Percentiles rank a stretch among this genome's conserved stretches.
These are phyloP conservation scores for Nyctibius grandis DNA, from an alignment of 2,797 vertebrate species.

Conservation along the genomic window DNA sequence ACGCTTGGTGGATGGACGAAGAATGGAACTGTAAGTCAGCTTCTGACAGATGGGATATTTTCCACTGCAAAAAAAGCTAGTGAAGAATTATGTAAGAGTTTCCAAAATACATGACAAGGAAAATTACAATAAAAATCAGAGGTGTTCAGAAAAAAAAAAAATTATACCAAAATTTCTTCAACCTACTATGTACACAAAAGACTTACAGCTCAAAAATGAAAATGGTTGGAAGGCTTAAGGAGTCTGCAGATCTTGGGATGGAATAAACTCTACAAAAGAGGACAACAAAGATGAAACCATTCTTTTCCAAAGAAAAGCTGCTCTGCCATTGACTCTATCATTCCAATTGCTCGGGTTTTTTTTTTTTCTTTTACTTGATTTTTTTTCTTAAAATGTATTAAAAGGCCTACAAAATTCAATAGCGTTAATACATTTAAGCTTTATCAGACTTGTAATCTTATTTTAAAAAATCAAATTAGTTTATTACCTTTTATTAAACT, in stretches of 20 bases:
- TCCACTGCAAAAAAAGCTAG: background rate
- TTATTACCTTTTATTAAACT: conserved; percentile 14
- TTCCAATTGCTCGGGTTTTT: background rate
- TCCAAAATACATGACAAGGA: background rate
- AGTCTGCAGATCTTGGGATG: background rate
- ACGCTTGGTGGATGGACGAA: background rate
- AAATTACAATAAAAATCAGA: background rate
- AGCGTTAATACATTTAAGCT: background rate
- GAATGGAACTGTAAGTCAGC: background rate
- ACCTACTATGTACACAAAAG: background rate
- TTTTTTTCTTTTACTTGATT: background rate
- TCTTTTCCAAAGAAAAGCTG: background rate
- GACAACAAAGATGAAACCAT: background rate
- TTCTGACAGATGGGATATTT: background rate
- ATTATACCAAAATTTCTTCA: background rate
- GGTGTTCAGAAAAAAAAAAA: background rate
- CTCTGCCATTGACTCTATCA: background rate
- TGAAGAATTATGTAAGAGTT: background rate
- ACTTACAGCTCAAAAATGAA: background rate
- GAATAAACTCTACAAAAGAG: background rate
- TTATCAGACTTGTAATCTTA: background rate
- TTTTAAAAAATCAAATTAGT: background rate
- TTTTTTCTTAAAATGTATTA: background rate
- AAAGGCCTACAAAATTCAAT: background rate
- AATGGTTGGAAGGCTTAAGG: background rate